These are phyloP conservation scores for Hyles vespertilio DNA, from an alignment of 1,140 invertebrate species.

Conservation along the genomic window DNA sequence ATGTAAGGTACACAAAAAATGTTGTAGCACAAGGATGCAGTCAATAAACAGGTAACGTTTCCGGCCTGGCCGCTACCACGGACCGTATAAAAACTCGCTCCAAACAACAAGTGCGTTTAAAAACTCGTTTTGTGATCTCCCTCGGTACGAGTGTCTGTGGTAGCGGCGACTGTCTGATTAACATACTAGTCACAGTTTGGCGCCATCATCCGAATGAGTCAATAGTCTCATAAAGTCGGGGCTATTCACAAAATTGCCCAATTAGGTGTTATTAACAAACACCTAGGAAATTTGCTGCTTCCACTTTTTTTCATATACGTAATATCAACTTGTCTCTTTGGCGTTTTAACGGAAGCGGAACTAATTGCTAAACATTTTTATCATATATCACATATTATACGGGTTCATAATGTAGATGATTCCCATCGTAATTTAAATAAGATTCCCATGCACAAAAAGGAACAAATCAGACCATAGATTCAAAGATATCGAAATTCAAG, in stretches of 20 bases:
- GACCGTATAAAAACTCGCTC: slow-evolving; percentile 22
- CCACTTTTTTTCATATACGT: background rate
- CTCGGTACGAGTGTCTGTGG: slow-evolving; percentile 16
- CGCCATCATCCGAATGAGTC: slow-evolving; percentile 30
- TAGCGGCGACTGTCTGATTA: slow-evolving; percentile 26
- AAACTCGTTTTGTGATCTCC: slow-evolving; percentile 18
- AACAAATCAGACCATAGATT: too few species aligned
- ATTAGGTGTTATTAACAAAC: slow-evolving; percentile 30
- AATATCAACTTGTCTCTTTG: background rate
- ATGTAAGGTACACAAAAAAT: slow-evolving; percentile 19
- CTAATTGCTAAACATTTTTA: background rate
- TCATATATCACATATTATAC: too few species aligned
- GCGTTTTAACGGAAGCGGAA: background rate
- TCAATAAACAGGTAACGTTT: slow-evolving; percentile 45
- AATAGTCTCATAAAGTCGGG: slow-evolving; percentile 26
- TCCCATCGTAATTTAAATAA: too few species aligned
- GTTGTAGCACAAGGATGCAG: slow-evolving; percentile 32
- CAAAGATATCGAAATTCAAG: too few species aligned
- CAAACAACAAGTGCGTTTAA: slow-evolving; percentile 16
- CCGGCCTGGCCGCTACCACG: slow-evolving; percentile 34
- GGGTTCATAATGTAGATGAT: too few species aligned
- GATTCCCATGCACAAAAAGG: too few species aligned
- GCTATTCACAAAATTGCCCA: slow-evolving; percentile 26
- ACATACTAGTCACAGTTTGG: slow-evolving; percentile 34
- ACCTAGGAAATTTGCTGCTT: slow-evolving; percentile 16